Evolutionary conservation across 1,140 invertebrate genomes (phyloP).

Genomic region (Lepidurus packardi): DNA sequence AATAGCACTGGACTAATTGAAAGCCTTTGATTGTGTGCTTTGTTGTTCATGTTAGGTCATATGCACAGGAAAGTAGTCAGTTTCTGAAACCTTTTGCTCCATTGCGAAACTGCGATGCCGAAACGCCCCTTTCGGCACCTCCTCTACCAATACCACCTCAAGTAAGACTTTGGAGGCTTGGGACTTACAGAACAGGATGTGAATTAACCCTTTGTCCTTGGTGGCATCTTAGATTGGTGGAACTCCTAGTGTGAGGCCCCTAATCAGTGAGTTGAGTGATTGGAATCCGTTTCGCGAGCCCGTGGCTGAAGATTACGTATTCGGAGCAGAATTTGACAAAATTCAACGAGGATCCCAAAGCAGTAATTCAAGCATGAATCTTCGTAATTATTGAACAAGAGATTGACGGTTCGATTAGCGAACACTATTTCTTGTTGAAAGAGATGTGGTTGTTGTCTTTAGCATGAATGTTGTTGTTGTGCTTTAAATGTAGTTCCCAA

Average conservation of each 20-base stretch:
- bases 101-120: constrained; percentile 45
- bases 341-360: constrained; percentile 72
- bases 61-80: constrained; percentile 65
- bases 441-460: too few species aligned
- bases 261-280: constrained; percentile 58
- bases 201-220: constrained; percentile 36
- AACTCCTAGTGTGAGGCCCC: constrained; percentile 48
- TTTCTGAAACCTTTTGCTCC: constrained; percentile 62
- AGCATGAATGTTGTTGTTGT: constrained; percentile 3
- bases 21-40: constrained; percentile 31
- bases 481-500: not conserved
- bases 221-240: constrained; percentile 27
- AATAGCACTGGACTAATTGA: constrained; percentile 36
- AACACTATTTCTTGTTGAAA: too few species aligned
- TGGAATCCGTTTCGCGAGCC: constrained; percentile 79
- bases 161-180: constrained; percentile 36
- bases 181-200: constrained; percentile 25
- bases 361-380: constrained; percentile 53
- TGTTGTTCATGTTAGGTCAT: constrained; percentile 51
- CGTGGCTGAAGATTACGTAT: constrained; percentile 70
- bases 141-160: constrained; percentile 34
- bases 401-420: not conserved
- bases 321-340: constrained; percentile 80
- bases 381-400: constrained; percentile 23
- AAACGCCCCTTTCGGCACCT: constrained; percentile 38